Percentiles rank a stretch among this genome's conserved stretches.
These are phyloP conservation scores for Charanyca ferruginea DNA, from an alignment of 2,888 invertebrate genomes.

Conservation along the genomic window DNA sequence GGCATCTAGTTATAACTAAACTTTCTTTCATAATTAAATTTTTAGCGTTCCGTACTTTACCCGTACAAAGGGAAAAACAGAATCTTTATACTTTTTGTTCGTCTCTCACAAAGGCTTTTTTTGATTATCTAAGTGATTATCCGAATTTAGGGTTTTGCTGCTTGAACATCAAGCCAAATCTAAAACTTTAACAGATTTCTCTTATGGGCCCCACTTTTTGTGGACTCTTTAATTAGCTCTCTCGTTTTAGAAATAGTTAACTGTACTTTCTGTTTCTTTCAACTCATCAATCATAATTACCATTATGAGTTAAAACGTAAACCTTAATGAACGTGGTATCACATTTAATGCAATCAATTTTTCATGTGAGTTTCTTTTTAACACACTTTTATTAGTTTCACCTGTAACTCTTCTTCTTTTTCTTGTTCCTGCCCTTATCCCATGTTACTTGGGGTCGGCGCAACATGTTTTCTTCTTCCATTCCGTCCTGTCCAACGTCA, in stretches of 20 bases:
- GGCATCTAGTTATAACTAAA: neutral
- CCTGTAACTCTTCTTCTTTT: no score
- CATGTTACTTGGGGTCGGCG: no score
- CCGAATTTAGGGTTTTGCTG: neutral
- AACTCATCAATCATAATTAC: slow-evolving; percentile 49
- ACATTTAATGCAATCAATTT: slow-evolving; percentile 20
- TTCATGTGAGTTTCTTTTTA: slow-evolving; percentile 4
- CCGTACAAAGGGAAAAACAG: no score
- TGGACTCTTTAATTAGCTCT: slow-evolving; percentile 3
- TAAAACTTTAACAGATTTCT: neutral
- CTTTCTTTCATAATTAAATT: slow-evolving; percentile 2
- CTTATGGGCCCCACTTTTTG: neutral
- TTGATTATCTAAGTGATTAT: no score
- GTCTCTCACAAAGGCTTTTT: no score
- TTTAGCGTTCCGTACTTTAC: no score
- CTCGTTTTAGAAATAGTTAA: slow-evolving; percentile 15
- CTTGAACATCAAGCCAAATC: neutral
- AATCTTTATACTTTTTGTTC: no score
- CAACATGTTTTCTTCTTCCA: no score
- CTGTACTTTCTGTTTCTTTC: slow-evolving; percentile 7
- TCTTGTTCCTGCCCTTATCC: no score
- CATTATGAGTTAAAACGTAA: slow-evolving; percentile 27
- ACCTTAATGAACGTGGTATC: slow-evolving; percentile 33
- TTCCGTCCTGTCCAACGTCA: no score
- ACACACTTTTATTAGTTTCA: neutral